Evolutionary conservation across 1,140 invertebrate genomes (phyloP).

Genomic region (Acromyrmex charruanus): DNA sequence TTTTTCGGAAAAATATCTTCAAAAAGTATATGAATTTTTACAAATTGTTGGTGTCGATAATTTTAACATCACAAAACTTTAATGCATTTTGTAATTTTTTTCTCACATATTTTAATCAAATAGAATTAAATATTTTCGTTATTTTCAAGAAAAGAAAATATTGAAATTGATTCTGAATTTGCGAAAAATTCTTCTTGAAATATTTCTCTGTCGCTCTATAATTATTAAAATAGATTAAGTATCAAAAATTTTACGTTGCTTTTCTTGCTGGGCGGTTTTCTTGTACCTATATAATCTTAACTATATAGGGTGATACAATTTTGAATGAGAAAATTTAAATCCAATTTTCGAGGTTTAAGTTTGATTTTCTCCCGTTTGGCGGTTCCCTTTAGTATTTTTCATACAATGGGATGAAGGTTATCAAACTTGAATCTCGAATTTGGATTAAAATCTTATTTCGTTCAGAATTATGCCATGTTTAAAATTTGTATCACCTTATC

Average conservation of each 20-base stretch:
- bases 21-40: not conserved
- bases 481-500: too few relatives aligned
- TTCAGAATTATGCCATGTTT: too few relatives aligned
- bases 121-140: not conserved
- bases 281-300: not conserved
- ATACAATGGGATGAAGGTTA: too few relatives aligned
- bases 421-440: too few relatives aligned
- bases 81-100: not conserved
- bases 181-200: not conserved
- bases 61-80: not conserved
- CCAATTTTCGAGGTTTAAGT: too few relatives aligned
- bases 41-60: not conserved
- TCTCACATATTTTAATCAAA: not conserved
- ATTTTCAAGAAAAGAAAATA: not conserved
- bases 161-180: not conserved
- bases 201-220: not conserved
- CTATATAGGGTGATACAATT: too few relatives aligned
- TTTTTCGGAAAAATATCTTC: not conserved
- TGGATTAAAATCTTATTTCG: too few relatives aligned
- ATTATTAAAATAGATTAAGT: not conserved
- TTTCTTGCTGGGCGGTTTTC: constrained; percentile 11
- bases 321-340: too few relatives aligned
- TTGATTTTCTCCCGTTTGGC: too few relatives aligned
- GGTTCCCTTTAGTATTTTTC: too few relatives aligned
- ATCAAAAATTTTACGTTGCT: not conserved